Base-by-base conservation (phyloP, 2,888 invertebrate species). In the Mythimna vitellina region DNA sequence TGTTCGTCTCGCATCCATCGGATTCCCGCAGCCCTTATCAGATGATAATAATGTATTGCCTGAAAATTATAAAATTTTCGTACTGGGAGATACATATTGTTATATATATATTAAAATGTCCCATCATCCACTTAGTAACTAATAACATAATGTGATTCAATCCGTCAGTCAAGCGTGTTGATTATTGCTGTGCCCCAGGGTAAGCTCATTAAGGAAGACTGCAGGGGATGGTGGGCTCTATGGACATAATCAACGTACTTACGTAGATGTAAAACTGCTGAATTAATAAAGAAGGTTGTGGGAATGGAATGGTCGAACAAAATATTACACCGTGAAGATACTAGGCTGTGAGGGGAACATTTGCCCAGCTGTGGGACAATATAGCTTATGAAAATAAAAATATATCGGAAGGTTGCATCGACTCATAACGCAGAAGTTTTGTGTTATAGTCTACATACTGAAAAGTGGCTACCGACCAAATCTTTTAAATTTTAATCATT, bases 111-210 rank as follows among this genome's bases (percentile, higher is more conserved):
- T 63, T 62, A 46, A 57, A 57, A 29, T 62, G 20, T 76, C 17
- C 25, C 53, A 35, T 57, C 38, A 6, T 53, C 35, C 79, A n/a
- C 38, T 79, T 64, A 60, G 6, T 14, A 17, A 49, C 29, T 67
- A 68, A 67, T 68, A 64, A 25, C 42, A 29, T 81, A 65, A 77
- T 70, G 29, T 29, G 38, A 81, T 78, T 60, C 54, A 65, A 58
- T 60, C 63, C 42, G 58, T 38, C 20, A 54, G 70, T 63, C 58
- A 82, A 64, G 62, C 65, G 54, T 17, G 65, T 56, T 81, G 82
- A 77, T 82, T 65, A 51, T 66, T 54, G 46, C 20, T 0, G 20
- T 29, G 29, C 64, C 56, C 25, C 6, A 6, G 77, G 70, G 77
- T 57, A 53, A 61, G 46, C 22, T 57, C 77, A 56, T 78, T 76